phyloP scores from a whole-genome alignment of 2,888 invertebrate species.

The Bruchidius siliquastri region DNA sequence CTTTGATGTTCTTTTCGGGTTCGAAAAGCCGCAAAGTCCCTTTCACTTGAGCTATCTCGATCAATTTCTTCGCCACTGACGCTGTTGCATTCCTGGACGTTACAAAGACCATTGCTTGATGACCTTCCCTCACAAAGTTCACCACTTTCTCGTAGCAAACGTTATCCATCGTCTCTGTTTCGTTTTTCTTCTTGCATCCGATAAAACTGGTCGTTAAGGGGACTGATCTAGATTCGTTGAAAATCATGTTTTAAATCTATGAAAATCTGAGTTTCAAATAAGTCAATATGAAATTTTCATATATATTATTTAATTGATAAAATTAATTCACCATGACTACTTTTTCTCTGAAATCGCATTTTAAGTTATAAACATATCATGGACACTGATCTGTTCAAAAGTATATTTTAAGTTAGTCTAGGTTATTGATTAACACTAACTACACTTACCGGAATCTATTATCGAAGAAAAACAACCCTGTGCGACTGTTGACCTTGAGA shows the following conservation, averaged over 20 bases:
- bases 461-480: slow-evolving; percentile 92
- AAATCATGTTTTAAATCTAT: slow-evolving; percentile 47
- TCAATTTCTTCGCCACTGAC: slow-evolving; percentile 77
- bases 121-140: slow-evolving; percentile 78
- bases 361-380: too few relatives aligned
- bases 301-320: too few relatives aligned
- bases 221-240: slow-evolving; percentile 66
- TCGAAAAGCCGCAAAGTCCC: slow-evolving; percentile 67
- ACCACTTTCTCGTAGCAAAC: slow-evolving; percentile 90
- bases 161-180: slow-evolving; percentile 77
- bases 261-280: neutral
- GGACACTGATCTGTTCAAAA: too few relatives aligned
- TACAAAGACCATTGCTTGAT: slow-evolving; percentile 97
- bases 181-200: slow-evolving; percentile 39
- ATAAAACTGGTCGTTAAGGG: slow-evolving; percentile 89
- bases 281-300: too few relatives aligned
- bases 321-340: too few relatives aligned
- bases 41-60: slow-evolving; percentile 74
- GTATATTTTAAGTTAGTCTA: too few relatives aligned
- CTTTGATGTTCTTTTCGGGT: slow-evolving; percentile 62
- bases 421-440: neutral
- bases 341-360: too few relatives aligned
- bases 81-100: slow-evolving; percentile 96
- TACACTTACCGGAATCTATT: slow-evolving; percentile 50
- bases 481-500: slow-evolving; percentile 85